A percentile compares a stretch with the other conserved stretches of the same genome.
These are phyloP conservation scores for Caenorhabditis drosophilae DNA, from an alignment of 2,888 invertebrate genomes.

Conservation along the genomic window DNA sequence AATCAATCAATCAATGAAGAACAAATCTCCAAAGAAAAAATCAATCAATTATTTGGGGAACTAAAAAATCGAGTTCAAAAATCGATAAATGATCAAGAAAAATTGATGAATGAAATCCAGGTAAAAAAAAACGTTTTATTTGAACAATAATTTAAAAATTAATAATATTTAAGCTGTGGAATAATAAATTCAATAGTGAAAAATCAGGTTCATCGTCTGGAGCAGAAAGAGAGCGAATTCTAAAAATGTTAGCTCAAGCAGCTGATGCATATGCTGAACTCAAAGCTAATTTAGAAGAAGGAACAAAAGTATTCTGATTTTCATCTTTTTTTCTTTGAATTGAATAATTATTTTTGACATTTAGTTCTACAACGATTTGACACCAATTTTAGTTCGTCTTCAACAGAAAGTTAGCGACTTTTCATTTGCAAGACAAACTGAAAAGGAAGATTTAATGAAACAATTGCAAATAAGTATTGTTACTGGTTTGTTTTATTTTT, in stretches of 20 bases:
- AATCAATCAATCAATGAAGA: slow-evolving; percentile 55
- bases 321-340: background rate
- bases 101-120: slow-evolving; percentile 76
- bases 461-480: slow-evolving; percentile 78
- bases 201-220: slow-evolving; percentile 74
- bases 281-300: slow-evolving; percentile 88
- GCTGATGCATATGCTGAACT: slow-evolving; percentile 91
- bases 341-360: slow-evolving; percentile 50
- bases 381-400: slow-evolving; percentile 85
- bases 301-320: slow-evolving; percentile 80
- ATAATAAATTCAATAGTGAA: slow-evolving; percentile 76
- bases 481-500: slow-evolving; percentile 32
- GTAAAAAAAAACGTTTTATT: no score
- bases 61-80: slow-evolving; percentile 77
- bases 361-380: slow-evolving; percentile 75
- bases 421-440: slow-evolving; percentile 97
- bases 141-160: background rate
- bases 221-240: slow-evolving; percentile 71
- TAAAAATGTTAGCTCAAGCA: slow-evolving; percentile 81
- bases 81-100: slow-evolving; percentile 78
- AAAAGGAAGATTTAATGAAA: slow-evolving; percentile 94
- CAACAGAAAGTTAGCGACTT: slow-evolving; percentile 97
- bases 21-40: slow-evolving; percentile 72
- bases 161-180: slow-evolving; percentile 69
- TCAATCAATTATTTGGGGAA: slow-evolving; percentile 80